Conservation (phyloP, 2,113 vertebrate species). For the Phycodurus eques region DNA sequence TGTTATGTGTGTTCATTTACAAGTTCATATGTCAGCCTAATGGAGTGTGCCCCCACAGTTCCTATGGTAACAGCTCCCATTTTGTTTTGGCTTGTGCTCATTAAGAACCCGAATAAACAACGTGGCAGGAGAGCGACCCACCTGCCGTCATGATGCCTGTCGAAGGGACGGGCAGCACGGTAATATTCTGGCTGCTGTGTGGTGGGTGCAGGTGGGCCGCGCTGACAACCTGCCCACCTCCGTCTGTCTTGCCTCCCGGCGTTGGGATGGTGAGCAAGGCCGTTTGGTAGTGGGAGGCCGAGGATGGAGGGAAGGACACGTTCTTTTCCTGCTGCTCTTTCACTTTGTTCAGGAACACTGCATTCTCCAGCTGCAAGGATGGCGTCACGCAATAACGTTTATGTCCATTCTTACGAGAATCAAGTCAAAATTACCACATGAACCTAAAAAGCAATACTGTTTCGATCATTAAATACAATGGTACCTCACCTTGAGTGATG, state of each 20-base stretch:
- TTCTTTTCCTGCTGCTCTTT: slow-evolving; percentile 96
- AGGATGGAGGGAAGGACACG: slow-evolving; percentile 75
- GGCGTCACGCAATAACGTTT: not conserved
- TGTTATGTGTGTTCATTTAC: not conserved
- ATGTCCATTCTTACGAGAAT: not conserved
- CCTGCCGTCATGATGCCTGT: slow-evolving; percentile 95
- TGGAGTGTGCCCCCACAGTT: not conserved
- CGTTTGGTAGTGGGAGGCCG: slow-evolving; percentile 88
- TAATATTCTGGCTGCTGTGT: slow-evolving; percentile 91
- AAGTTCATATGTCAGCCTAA: not conserved
- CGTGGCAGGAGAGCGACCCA: slow-evolving; percentile 42
- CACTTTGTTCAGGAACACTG: slow-evolving; percentile 97
- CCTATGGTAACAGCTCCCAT: not conserved
- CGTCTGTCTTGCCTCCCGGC: slow-evolving; percentile 82
- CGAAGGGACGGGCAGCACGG: slow-evolving; percentile 91
- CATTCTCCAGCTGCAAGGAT: slow-evolving; percentile 86
- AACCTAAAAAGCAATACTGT: too few relatives aligned
- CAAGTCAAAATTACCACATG: too few relatives aligned
- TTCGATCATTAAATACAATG: too few relatives aligned
- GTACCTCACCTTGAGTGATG: too few relatives aligned
- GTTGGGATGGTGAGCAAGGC: slow-evolving; percentile 89
- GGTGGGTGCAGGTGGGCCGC: slow-evolving; percentile 84
- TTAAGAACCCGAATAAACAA: not conserved
- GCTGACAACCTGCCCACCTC: slow-evolving; percentile 72
- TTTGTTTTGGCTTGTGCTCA: slow-evolving; percentile 7